Conservation (phyloP, 1,140 invertebrate species). For the Drosophila suzukii region DNA sequence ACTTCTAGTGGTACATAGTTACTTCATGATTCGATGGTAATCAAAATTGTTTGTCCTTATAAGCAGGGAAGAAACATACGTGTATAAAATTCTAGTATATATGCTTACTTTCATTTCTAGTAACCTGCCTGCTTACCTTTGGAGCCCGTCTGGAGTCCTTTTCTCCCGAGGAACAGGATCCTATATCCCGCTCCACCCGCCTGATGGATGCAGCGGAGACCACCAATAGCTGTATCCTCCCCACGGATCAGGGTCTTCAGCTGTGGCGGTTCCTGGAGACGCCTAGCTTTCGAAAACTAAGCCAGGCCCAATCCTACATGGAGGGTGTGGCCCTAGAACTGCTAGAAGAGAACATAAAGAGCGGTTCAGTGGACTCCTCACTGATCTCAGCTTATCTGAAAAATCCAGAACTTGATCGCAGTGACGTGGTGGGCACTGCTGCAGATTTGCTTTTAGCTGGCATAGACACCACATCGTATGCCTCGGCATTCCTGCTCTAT, state of each 20-base stretch:
- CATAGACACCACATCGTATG: slow-evolving; percentile 94
- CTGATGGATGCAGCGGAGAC: slow-evolving; percentile 90
- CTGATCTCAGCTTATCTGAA: slow-evolving; percentile 89
- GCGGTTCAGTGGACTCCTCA: slow-evolving; percentile 67
- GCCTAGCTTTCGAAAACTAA: slow-evolving; percentile 89
- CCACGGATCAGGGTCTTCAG: slow-evolving; percentile 90
- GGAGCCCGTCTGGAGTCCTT: slow-evolving; percentile 89
- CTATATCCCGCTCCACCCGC: slow-evolving; percentile 87
- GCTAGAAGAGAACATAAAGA: slow-evolving; percentile 86
- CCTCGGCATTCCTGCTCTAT: slow-evolving; percentile 92
- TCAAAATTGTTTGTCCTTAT: background rate
- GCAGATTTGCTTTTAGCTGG: slow-evolving; percentile 94
- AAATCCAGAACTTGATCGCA: slow-evolving; percentile 88
- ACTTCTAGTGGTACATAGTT: background rate
- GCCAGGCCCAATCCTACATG: slow-evolving; percentile 89
- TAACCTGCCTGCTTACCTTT: slow-evolving; percentile 89
- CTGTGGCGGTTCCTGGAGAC: slow-evolving; percentile 91
- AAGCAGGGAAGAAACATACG: background rate
- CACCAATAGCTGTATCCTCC: slow-evolving; percentile 89
- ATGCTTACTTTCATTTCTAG: slow-evolving; percentile 83
- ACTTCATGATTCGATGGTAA: slow-evolving; percentile 1
- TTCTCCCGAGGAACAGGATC: slow-evolving; percentile 85
- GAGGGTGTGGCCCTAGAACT: slow-evolving; percentile 90
- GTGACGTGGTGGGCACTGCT: slow-evolving; percentile 92
- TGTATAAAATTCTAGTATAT: background rate